These are phyloP conservation scores for Ctenoplectra terminalis DNA, from an alignment of 1,140 invertebrate genomes.

Conservation along the genomic window DNA sequence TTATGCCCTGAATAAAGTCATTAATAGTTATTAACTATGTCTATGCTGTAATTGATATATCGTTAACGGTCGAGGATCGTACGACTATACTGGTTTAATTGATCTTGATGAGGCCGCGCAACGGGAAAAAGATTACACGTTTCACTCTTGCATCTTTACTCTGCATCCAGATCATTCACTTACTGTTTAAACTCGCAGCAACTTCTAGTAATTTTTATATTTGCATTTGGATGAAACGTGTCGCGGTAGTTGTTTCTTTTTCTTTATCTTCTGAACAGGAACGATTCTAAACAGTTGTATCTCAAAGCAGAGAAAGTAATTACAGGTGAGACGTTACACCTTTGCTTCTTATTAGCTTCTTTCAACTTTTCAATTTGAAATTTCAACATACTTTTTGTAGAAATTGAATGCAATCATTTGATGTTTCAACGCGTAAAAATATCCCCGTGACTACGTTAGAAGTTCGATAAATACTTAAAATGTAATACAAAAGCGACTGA, in stretches of 20 bases:
- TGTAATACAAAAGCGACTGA: not conserved
- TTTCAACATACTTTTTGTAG: too few species aligned
- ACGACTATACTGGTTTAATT: constrained; percentile 62
- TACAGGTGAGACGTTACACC: not conserved
- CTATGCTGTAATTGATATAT: constrained; percentile 73
- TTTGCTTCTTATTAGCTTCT: not conserved
- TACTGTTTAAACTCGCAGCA: not conserved
- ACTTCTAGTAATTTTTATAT: not conserved
- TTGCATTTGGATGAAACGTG: constrained; percentile 7
- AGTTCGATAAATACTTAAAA: not conserved
- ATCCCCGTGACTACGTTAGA: not conserved
- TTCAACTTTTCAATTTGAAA: not conserved
- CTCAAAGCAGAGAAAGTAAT: not conserved
- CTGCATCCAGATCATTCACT: not conserved
- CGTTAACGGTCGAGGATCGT: constrained; percentile 68
- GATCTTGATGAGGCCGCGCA: constrained; percentile 64
- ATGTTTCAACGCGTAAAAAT: not conserved
- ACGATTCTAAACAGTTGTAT: not conserved
- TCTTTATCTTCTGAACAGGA: not conserved
- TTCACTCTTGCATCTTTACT: constrained; percentile 17
- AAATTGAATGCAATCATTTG: too few species aligned
- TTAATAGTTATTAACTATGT: constrained; percentile 69
- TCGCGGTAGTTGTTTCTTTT: not conserved
- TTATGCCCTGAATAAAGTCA: constrained; percentile 69
- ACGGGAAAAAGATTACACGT: constrained; percentile 60